Base-by-base conservation (phyloP, 2,888 invertebrate species). In the Drosophila infuscata region DNA sequence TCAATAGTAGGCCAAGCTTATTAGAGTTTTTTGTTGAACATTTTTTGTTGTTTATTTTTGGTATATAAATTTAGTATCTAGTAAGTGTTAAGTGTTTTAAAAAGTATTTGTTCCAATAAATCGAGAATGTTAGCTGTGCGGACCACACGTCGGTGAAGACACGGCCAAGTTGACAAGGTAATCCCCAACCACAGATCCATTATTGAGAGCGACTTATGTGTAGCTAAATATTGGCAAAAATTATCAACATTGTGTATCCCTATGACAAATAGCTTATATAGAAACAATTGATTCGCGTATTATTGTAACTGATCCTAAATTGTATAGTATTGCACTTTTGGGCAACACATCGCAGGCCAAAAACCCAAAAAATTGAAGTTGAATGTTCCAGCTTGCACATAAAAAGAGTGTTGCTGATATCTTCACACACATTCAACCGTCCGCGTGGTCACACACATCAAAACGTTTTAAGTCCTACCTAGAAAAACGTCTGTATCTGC, bases 21-120 rank as follows among this genome's bases (percentile, higher is more conserved):
- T 33, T 20, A 15, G 8, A 20, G 2, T 3, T 54, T 17, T 36
- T 68, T 51, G 15, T 53, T 48, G 53, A 51, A 51, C 3, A 60
- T 54, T 73, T 72, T 68, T 60, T 25, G n/a, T 64, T 71, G 36
- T 41, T 70, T 83, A 83, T 70, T 60, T 83, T 83, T 83, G 69
- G 79, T 69, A 65, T 70, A 74, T 70, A 81, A 88, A 79, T 83
- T 81, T 73, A 81, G 74, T 81, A 60, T 70, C 56, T 70, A 81
- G 74, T 81, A 61, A 75, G 80, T 80, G 70, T 69, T 52, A 61
- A 52, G 49, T 60, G 58, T 77, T 64, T 54, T 61, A 70, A 60
- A 62, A 65, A 62, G 65, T 56, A 46, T 70, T 46, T 67, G 59
- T 60, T 64, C 41, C 48, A 48, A 54, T 70, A 69, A 20, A 48